Percentiles rank a stretch among this genome's conserved stretches.
These are phyloP conservation scores for Mesembrinibis cayennensis DNA, from an alignment of 2,113 vertebrate species.

Conservation along the genomic window DNA sequence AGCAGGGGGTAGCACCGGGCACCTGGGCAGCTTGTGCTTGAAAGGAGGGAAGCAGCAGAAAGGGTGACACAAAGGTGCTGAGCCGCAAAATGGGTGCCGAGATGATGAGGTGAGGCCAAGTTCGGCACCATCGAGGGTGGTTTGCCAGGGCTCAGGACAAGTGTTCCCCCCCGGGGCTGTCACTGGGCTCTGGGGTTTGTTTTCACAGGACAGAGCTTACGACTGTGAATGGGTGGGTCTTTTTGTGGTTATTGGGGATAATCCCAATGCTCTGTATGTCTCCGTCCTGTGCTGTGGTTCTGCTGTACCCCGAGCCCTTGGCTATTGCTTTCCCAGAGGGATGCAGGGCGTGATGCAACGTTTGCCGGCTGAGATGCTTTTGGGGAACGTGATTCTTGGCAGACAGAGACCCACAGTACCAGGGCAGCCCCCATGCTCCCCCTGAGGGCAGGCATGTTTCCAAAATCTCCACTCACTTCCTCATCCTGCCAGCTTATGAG, in stretches of 20 bases:
- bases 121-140: accelerated
- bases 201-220: neutral
- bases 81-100: neutral
- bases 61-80: neutral
- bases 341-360: accelerated
- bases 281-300: neutral
- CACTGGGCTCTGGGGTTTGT: neutral
- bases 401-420: accelerated
- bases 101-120: accelerated
- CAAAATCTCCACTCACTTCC: neutral
- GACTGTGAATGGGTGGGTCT: neutral
- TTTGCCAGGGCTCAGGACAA: neutral
- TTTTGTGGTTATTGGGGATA: neutral
- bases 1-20: neutral
- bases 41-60: neutral
- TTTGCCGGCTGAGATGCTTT: neutral
- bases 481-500: neutral
- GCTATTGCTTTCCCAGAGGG: neutral
- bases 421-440: neutral
- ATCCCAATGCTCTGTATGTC: accelerated
- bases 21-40: neutral
- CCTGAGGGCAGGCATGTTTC: neutral
- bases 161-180: accelerated
- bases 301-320: neutral
- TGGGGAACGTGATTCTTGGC: neutral